Evolutionary conservation across 2,797 vertebrate genomes (phyloP).

Genomic region (Psittacula echo): DNA sequence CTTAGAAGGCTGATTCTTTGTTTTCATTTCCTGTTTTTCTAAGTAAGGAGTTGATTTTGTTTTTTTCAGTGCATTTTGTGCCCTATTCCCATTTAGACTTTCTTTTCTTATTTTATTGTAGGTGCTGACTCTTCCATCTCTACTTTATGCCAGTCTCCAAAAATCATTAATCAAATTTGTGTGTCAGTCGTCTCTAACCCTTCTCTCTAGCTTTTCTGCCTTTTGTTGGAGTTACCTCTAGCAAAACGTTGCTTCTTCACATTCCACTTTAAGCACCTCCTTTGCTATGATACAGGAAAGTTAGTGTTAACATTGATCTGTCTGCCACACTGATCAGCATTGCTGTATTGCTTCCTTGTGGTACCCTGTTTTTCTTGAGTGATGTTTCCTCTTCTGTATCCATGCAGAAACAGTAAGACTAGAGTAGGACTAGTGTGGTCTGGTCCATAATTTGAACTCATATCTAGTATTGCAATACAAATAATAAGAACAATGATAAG

Average conservation of each 20-base stretch:
- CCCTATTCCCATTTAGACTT: neutral
- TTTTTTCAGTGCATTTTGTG: neutral
- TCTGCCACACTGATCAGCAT: neutral
- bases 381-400: neutral
- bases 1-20: neutral
- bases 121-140: neutral
- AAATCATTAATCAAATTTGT: neutral
- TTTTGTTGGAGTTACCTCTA: neutral
- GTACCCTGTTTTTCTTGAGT: neutral
- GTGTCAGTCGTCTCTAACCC: neutral
- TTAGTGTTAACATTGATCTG: neutral
- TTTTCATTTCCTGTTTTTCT: neutral
- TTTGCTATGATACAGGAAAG: neutral
- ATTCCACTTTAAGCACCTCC: neutral
- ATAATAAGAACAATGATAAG: neutral
- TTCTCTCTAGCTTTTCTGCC: neutral
- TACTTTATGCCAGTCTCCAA: neutral
- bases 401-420: neutral
- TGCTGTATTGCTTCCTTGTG: neutral
- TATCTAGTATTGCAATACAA: neutral
- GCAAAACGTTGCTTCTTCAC: neutral
- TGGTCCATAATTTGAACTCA: neutral
- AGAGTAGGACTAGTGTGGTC: neutral
- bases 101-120: neutral
- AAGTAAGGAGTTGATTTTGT: neutral